Evolutionary conservation across 2,888 invertebrate species (phyloP).

Genomic region (Nesidiocoris tenuis): DNA sequence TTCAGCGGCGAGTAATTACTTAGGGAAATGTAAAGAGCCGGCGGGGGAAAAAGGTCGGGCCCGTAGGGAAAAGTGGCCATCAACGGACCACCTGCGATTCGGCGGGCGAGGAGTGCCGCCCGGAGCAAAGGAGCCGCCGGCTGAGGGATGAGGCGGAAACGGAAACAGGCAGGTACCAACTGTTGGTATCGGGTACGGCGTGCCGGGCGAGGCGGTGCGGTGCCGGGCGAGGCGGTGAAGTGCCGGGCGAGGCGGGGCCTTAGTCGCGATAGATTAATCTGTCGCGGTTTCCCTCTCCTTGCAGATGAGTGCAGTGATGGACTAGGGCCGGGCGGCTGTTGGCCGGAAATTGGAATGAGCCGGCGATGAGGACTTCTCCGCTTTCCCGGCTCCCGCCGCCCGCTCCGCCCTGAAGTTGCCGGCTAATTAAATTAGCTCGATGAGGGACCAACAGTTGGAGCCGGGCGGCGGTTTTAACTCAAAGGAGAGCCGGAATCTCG

Average conservation of each 20-base stretch:
- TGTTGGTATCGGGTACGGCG: neutral
- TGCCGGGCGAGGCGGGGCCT: neutral
- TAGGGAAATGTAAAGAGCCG: neutral
- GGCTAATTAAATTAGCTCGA: neutral
- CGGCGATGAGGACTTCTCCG: neutral
- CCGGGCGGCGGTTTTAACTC: neutral
- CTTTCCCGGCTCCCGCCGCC: too few relatives aligned
- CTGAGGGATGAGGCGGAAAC: neutral
- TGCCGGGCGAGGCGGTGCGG: neutral
- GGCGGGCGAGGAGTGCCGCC: neutral
- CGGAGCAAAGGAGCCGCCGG: neutral
- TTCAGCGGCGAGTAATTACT: neutral
- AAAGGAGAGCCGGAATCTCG: neutral
- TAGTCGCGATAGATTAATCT: neutral
- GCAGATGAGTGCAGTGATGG: neutral
- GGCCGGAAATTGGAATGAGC: neutral
- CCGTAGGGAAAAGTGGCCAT: neutral
- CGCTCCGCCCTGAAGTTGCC: neutral
- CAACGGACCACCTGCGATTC: neutral
- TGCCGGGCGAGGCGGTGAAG: neutral
- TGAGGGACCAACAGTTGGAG: neutral
- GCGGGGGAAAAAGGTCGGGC: neutral
- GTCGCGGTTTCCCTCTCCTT: neutral
- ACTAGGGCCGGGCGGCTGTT: neutral
- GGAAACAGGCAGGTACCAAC: neutral